Conservation (phyloP, 2,888 invertebrate genomes). For the Catocala sponsa region DNA sequence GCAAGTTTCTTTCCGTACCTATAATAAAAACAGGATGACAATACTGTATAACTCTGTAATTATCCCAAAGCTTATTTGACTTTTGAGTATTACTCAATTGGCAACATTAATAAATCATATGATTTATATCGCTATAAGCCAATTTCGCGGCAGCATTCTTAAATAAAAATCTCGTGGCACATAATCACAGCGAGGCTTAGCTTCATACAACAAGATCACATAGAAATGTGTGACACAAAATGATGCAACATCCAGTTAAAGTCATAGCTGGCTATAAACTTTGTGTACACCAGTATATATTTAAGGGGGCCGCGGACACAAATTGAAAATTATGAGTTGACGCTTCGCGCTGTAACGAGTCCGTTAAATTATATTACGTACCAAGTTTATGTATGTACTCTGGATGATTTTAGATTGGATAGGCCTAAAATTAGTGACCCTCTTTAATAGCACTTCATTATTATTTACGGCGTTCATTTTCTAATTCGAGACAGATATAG, state of each 20-base stretch:
- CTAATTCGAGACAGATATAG: constrained; percentile 12
- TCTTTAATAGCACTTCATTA: constrained; percentile 24
- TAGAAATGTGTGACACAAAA: constrained; percentile 31
- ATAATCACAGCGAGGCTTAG: background rate
- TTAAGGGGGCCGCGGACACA: constrained; percentile 77
- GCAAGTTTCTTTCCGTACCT: too few relatives aligned
- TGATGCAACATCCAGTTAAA: constrained; percentile 44
- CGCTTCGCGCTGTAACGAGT: constrained; percentile 72
- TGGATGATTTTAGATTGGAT: constrained; percentile 40
- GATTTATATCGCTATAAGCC: too few relatives aligned
- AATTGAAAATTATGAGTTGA: constrained; percentile 84
- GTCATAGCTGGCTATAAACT: constrained; percentile 69
- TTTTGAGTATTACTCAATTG: too few relatives aligned
- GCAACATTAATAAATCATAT: too few relatives aligned
- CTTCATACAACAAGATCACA: constrained; percentile 10
- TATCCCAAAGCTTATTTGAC: too few relatives aligned
- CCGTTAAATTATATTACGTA: constrained; percentile 64
- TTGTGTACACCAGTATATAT: constrained; percentile 66
- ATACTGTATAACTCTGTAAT: too few relatives aligned
- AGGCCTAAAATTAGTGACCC: constrained; percentile 23
- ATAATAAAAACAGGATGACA: too few relatives aligned
- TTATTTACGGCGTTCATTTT: constrained; percentile 12
- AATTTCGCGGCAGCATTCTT: too few relatives aligned
- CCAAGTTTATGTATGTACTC: constrained; percentile 54
- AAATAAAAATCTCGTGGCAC: too few relatives aligned